These are phyloP conservation scores for Anarhynchus alexandrinus DNA, from an alignment of 2,113 vertebrate species.

Conservation along the genomic window DNA sequence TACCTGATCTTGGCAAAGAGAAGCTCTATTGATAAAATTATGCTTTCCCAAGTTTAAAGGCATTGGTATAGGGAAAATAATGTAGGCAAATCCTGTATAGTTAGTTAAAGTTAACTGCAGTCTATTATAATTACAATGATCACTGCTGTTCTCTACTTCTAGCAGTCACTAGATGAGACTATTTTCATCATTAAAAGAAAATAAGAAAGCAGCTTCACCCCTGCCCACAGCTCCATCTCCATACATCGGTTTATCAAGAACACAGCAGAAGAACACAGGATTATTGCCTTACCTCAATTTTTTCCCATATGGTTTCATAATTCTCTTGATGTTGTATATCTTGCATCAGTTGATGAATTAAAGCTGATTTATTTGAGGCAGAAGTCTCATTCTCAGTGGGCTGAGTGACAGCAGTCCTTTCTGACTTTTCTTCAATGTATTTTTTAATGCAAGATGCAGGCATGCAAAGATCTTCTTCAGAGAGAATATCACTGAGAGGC, in stretches of 20 bases:
- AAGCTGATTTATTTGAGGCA: constrained; percentile 71
- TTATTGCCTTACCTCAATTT: constrained; percentile 86
- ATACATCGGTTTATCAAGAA: neutral
- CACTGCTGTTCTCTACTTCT: neutral
- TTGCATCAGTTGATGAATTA: constrained; percentile 87
- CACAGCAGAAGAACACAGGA: neutral
- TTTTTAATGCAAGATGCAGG: constrained; percentile 68
- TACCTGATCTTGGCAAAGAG: neutral
- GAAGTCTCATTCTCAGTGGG: constrained; percentile 63
- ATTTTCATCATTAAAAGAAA: neutral
- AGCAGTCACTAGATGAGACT: neutral
- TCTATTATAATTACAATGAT: neutral
- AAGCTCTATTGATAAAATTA: neutral
- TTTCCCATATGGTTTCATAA: constrained; percentile 87
- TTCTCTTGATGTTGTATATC: constrained; percentile 89
- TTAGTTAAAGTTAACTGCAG: neutral
- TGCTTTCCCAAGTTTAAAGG: neutral
- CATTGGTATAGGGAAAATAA: neutral
- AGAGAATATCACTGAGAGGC: constrained; percentile 86
- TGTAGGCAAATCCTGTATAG: neutral
- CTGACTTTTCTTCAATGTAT: constrained; percentile 53
- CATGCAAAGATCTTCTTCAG: constrained; percentile 82
- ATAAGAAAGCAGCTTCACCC: neutral
- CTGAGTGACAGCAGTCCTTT: neutral
- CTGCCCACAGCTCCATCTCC: neutral